Conservation (phyloP, 2,888 invertebrate species). For the Dastarcus helophoroides region DNA sequence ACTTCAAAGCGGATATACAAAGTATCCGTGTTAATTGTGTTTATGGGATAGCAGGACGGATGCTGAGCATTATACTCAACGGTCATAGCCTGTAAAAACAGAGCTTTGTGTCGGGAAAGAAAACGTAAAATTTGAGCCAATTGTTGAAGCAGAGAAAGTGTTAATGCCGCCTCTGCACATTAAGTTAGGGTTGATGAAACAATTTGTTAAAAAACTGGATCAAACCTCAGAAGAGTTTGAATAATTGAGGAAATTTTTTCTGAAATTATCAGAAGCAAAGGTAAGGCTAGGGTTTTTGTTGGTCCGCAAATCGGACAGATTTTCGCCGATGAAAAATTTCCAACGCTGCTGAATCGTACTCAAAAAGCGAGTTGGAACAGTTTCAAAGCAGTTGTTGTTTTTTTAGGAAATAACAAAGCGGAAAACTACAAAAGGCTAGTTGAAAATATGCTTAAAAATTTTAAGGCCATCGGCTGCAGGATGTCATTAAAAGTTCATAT, state of each 20-base stretch:
- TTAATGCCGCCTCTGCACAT: conserved; percentile 15
- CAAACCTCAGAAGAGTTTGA: conserved; percentile 7
- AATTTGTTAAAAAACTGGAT: conserved; percentile 14
- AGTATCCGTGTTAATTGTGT: conserved; percentile 20
- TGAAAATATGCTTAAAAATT: conserved; percentile 17
- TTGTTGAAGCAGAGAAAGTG: conserved; percentile 12
- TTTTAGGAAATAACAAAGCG: conserved; percentile 19
- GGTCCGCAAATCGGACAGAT: too few relatives aligned
- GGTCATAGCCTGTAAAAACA: conserved; percentile 15
- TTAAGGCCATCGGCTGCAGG: conserved; percentile 15
- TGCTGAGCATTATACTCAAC: conserved; percentile 14
- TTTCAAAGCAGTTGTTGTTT: conserved; percentile 13
- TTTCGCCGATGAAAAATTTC: conserved; percentile 5
- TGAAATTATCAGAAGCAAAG: conserved; percentile 5
- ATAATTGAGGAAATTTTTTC: conserved; percentile 6
- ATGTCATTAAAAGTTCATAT: conserved; percentile 20
- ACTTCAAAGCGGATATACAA: conserved; percentile 20
- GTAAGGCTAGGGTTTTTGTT: too few relatives aligned
- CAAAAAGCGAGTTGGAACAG: conserved; percentile 4
- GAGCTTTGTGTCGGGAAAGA: conserved; percentile 14
- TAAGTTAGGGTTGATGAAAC: conserved; percentile 14
- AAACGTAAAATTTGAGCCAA: conserved; percentile 14
- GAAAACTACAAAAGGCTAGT: conserved; percentile 20
- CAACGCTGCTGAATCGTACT: neutral
- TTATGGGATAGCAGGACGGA: conserved; percentile 18